Evolutionary conservation across 2,113 vertebrate genomes (phyloP).

Genomic region (Papio anubis): DNA sequence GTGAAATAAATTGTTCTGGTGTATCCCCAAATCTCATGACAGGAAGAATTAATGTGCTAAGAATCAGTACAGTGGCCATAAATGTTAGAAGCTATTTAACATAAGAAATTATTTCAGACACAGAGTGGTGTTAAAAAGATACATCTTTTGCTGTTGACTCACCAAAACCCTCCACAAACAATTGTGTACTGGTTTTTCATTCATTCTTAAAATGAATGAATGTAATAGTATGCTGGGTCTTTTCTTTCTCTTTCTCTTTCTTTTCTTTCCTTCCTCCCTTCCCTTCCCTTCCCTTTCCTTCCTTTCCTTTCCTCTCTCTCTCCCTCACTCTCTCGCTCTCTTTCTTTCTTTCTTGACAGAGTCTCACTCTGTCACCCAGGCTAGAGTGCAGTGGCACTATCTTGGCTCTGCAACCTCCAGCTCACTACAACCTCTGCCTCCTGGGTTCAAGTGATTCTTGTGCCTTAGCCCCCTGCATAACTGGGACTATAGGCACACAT

Average conservation of each 20-base stretch:
- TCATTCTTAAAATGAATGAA: not conserved
- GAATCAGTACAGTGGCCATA: constrained; percentile 34
- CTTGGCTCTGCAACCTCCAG: too few relatives aligned
- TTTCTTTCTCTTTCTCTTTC: not conserved
- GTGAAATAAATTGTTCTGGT: constrained; percentile 73
- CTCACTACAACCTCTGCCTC: too few relatives aligned
- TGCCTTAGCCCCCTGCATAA: too few relatives aligned
- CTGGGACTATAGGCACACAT: too few relatives aligned
- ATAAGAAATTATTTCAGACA: constrained; percentile 55
- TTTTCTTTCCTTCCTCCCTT: too few relatives aligned
- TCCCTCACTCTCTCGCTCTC: too few relatives aligned
- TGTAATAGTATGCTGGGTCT: not conserved
- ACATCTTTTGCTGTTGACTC: not conserved
- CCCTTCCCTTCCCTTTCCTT: too few relatives aligned
- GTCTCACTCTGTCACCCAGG: too few relatives aligned
- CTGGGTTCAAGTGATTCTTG: too few relatives aligned
- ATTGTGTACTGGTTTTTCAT: not conserved
- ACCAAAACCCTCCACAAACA: not conserved
- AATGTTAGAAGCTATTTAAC: constrained; percentile 58
- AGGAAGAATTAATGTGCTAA: constrained; percentile 67
- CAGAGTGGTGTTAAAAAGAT: not conserved
- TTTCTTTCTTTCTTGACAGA: too few relatives aligned
- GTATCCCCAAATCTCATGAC: constrained; percentile 62
- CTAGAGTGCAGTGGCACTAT: too few relatives aligned
- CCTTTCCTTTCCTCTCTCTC: too few relatives aligned